Evolutionary conservation across 2,113 vertebrate species (phyloP), one percentile per base, ranked within the genome.

Genomic region (Dasyornis broadbenti): DNA sequence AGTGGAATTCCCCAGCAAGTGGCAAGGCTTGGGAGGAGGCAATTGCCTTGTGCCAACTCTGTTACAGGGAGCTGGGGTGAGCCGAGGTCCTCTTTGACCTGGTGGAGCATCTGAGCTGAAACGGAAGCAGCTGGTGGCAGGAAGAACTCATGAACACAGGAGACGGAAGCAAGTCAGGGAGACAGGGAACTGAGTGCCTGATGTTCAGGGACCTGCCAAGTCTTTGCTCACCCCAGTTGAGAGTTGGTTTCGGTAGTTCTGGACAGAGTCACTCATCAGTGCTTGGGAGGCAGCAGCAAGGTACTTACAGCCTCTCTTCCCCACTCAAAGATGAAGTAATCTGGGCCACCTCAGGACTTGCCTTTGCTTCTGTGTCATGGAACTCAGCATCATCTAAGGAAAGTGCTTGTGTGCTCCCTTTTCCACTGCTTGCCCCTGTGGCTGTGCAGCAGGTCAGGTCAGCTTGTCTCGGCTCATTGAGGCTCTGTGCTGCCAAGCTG

Each of bases 391-490:
- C 1, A 0, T 1, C 0, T 44, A 28, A 26, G 63, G 54, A 27
- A 77, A 9, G 33, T 15, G 13, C 24, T 39, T 23, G n/a, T 78
- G 59, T 47, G 40, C 37, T 78, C 27, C 73, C 22, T 31, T 69
- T 60, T 23, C 31, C 5, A 1, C 64, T 35, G 40, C 44, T 76
- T 0, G 0, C 45, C 44, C 75, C 18, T 2, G 0, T 40, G 49
- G 21, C 63, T 56, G n/a, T 2, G 13, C 63, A 52, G 71, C 44
- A 44, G 44, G 44, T 44, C 37, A 56, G 56, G 50, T 60, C 42
- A 45, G 68, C 40, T 81, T 65, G 9, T 83, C 54, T 73, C 2
- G 0, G 63, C 47, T 73, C 30, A 8, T 15, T 53, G 68, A 53
- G 33, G 28, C 53, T 61, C 42, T 81, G 28, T 49, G 64, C 69